phyloP scores from a whole-genome alignment of 2,888 invertebrate species.

The Meliscaeva auricollis region DNA sequence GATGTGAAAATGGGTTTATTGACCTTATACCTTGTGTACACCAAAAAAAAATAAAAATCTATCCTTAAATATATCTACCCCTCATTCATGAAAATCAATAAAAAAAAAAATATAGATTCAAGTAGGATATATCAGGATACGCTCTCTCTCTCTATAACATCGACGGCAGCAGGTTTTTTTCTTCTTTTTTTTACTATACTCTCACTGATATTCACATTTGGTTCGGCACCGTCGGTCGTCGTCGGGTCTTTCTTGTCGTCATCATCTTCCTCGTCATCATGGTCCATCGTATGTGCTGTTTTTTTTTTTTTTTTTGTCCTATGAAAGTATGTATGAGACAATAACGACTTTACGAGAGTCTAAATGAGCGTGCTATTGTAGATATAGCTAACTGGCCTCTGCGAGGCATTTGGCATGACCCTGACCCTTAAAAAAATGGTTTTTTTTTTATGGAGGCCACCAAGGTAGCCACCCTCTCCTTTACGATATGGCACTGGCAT shows the following conservation, averaged over 20 bases:
- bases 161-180: conserved; percentile 23
- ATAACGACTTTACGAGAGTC: conserved; percentile 10
- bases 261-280: conserved; percentile 7
- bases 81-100: conserved; percentile 47
- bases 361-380: conserved; percentile 23
- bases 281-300: conserved; percentile 46
- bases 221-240: conserved; percentile 36
- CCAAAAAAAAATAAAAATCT: conserved; percentile 1
- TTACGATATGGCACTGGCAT: background rate
- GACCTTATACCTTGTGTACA: conserved; percentile 41
- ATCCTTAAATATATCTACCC: background rate
- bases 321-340: conserved; percentile 15
- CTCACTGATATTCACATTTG: conserved; percentile 56
- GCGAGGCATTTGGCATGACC: conserved; percentile 65
- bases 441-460: conserved; percentile 48
- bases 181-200: conserved; percentile 23
- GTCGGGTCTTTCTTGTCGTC: no score
- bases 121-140: conserved; percentile 38
- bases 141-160: conserved; percentile 18
- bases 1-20: conserved; percentile 61
- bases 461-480: conserved; percentile 35
- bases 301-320: conserved; percentile 28
- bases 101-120: conserved; percentile 35
- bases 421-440: conserved; percentile 64
- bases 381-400: conserved; percentile 23